These are phyloP conservation scores for Tridacna crocea DNA, from an alignment of 2,888 invertebrate species.

Conservation along the genomic window DNA sequence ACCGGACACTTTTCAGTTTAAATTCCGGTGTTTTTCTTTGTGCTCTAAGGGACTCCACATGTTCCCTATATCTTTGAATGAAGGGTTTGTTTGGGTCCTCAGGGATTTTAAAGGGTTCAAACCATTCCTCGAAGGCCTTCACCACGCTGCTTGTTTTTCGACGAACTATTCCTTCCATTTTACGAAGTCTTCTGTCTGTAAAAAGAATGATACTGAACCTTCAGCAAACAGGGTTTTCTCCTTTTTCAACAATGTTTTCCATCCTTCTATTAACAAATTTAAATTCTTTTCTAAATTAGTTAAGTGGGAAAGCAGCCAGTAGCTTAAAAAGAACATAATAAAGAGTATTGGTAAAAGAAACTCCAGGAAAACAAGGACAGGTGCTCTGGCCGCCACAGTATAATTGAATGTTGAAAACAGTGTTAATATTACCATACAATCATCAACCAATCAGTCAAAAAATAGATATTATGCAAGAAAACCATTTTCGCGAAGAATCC, in stretches of 20 bases:
- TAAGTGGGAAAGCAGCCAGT: no score
- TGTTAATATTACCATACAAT: neutral
- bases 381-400: no score
- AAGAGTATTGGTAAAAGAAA: no score
- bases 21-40: conserved; percentile 9
- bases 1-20: neutral
- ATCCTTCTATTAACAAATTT: no score
- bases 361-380: no score
- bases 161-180: neutral
- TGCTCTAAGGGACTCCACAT: conserved; percentile 1
- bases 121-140: conserved; percentile 10
- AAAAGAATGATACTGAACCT: neutral
- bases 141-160: conserved; percentile 4
- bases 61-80: conserved; percentile 10
- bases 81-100: conserved; percentile 18
- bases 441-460: neutral
- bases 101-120: conserved; percentile 10
- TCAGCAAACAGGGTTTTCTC: no score
- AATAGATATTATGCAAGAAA: no score
- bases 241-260: no score
- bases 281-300: no score
- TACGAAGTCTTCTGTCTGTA: neutral
- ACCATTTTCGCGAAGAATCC: no score
- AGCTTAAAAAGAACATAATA: no score
- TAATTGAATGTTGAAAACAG: no score